Evolutionary conservation across 2,888 invertebrate species (phyloP).

Genomic region (Plagiodera versicolora): DNA sequence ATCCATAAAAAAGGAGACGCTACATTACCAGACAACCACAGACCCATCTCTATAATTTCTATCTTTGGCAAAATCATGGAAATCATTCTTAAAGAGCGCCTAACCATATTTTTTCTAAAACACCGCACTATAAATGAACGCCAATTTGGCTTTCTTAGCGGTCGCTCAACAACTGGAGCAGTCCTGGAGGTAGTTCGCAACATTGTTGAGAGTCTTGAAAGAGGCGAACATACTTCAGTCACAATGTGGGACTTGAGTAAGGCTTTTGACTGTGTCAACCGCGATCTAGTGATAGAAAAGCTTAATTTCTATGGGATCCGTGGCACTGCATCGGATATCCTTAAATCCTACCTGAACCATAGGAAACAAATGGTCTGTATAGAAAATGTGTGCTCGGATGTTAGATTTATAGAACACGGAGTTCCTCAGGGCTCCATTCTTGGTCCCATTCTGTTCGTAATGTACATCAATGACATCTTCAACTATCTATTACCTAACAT

Average conservation of each 20-base stretch:
- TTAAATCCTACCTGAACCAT: neutral
- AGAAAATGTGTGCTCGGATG: neutral
- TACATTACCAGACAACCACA: neutral
- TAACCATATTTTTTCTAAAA: neutral
- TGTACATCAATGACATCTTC: neutral
- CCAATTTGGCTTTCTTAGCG: neutral
- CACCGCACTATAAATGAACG: neutral
- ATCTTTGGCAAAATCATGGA: no score
- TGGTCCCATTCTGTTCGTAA: neutral
- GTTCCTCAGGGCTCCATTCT: neutral
- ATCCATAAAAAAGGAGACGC: neutral
- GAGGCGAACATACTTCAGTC: neutral
- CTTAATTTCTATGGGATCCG: constrained; percentile 2
- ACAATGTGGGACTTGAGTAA: neutral
- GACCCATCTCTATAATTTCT: neutral
- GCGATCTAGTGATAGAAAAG: constrained; percentile 7
- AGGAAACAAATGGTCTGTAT: neutral
- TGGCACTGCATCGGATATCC: neutral
- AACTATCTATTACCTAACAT: neutral
- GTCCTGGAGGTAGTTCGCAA: no score
- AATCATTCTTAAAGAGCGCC: neutral
- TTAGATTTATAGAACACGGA: neutral
- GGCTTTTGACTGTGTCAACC: neutral
- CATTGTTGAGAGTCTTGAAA: neutral
- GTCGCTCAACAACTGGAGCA: neutral